Conservation (phyloP, 2,113 vertebrate genomes). For the Herpetotheres cachinnans region DNA sequence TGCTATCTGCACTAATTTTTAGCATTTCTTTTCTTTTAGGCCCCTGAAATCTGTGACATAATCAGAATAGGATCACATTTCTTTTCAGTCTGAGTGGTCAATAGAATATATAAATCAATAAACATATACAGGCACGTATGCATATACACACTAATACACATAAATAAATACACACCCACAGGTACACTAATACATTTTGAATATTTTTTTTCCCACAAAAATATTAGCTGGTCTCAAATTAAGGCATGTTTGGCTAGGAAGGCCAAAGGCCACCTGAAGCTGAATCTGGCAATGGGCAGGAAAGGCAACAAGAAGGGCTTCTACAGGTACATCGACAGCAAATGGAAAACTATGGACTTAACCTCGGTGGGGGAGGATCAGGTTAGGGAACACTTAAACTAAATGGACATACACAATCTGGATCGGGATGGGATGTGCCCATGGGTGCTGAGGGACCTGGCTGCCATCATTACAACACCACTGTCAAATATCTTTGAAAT, state of each 20-base stretch:
- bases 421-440: background rate
- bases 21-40: background rate
- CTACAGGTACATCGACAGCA: background rate
- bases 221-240: background rate
- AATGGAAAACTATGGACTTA: background rate
- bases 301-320: background rate
- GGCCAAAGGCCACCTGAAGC: background rate
- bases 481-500: background rate
- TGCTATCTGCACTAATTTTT: background rate
- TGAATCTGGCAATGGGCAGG: background rate
- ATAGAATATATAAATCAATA: background rate
- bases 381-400: background rate
- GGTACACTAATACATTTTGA: background rate
- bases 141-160: background rate
- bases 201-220: background rate
- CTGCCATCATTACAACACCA: background rate
- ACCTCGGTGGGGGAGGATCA: background rate
- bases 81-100: background rate
- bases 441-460: background rate
- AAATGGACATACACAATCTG: background rate
- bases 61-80: background rate
- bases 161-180: background rate
- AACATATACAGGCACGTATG: background rate
- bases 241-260: background rate
- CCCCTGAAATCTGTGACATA: background rate